Evolutionary conservation across 92 coral and sea anemone species (phyloP), one percentile per base, ranked within the genome.

Genomic region (Virgularia gustaviana): DNA sequence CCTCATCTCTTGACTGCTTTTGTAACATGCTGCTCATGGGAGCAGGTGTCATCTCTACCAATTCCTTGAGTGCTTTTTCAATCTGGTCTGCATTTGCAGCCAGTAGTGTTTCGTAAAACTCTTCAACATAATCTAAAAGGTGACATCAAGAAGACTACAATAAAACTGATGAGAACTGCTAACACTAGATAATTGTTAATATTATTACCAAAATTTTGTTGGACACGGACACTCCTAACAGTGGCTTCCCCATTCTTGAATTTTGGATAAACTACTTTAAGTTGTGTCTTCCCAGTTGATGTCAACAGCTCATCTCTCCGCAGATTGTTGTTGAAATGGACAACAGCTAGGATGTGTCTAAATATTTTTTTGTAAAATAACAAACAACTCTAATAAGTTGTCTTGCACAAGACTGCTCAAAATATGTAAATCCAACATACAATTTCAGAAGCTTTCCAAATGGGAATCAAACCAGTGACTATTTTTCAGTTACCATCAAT

Each of bases 231-330:
- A 75, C 75, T 41, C 24, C 67, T 66, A 32, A 74, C 85, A 12
- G 68, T 81, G 44, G 81, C 85, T 32, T 81, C 52, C 20, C 77
- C n/a, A n/a, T n/a, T n/a, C n/a, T n/a, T n/a, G n/a, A n/a, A n/a
- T n/a, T n/a, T n/a, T n/a, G n/a, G n/a, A 58, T 75, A 75, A 11
- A 65, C 55, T 13, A 81, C 73, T 45, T 55, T 19, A 0, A 57
- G 9, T 32, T 59, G 81, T n/a, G 65, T 52, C 3, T 42, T 43
- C 28, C 85, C 85, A 64, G 75, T 53, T 27, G 19, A 5, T 16
- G 57, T 38, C 23, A 18, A 22, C 30, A 27, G 60, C 3, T 28
- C 54, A 18, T 72, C 77, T 18, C 66, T 38, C 0, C 7, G 11
- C 8, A 72, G 45, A 24, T 72, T 72, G 35, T 72, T 36, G 66